These are phyloP conservation scores for Myotis planiceps DNA, from an alignment of 2,797 vertebrate species.

Conservation along the genomic window DNA sequence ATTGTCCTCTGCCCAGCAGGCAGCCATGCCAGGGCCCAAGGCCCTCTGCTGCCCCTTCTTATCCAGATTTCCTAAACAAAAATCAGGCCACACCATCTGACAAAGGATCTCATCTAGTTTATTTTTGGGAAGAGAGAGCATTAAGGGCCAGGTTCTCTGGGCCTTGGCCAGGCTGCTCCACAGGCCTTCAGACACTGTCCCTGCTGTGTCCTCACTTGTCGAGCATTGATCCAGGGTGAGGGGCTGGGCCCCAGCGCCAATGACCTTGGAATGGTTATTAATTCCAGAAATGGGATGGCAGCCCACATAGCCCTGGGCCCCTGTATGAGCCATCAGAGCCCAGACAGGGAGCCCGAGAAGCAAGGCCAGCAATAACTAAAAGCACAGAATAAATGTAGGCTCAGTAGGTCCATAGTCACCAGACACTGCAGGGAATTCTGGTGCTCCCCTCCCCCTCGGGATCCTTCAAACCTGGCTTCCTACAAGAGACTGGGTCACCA, in stretches of 20 bases:
- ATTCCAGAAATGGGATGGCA: background rate
- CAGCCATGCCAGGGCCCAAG: constrained; percentile 16
- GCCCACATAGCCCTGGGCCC: background rate
- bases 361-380: background rate
- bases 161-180: constrained; percentile 23
- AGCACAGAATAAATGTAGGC: background rate
- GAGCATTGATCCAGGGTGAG: background rate
- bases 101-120: constrained; percentile 56
- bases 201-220: background rate
- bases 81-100: constrained; percentile 76
- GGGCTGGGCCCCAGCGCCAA: background rate
- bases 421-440: too few relatives aligned
- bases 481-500: background rate
- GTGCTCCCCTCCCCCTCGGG: fast-evolving
- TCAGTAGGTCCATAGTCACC: background rate
- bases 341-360: background rate
- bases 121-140: constrained; percentile 70
- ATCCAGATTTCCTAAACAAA: constrained; percentile 72
- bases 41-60: constrained; percentile 51
- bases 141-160: constrained; percentile 59
- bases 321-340: background rate
- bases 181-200: background rate
- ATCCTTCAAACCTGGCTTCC: too few relatives aligned
- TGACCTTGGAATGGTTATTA: background rate
- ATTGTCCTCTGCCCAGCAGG: constrained; percentile 36